These are phyloP conservation scores for Pandion haliaetus DNA, from an alignment of 2,113 vertebrate species.

Conservation along the genomic window DNA sequence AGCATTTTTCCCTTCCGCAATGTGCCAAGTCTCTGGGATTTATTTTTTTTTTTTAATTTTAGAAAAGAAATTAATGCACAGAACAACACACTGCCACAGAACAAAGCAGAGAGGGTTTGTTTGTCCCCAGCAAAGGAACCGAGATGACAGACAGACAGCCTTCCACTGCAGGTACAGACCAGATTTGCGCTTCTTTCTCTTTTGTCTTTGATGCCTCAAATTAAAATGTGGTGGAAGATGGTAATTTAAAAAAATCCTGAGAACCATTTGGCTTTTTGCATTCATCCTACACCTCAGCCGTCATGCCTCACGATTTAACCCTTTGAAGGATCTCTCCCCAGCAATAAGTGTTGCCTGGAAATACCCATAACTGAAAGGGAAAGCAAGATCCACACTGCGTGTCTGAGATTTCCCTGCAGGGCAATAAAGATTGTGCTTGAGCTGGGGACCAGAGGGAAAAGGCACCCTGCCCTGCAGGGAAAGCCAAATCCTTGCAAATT, in stretches of 20 bases:
- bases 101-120: conserved; percentile 20
- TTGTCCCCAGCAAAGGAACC: background rate
- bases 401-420: background rate
- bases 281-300: background rate
- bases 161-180: background rate
- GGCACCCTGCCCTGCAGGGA: background rate
- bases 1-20: background rate
- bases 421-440: background rate
- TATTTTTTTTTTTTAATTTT: background rate
- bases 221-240: background rate
- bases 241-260: conserved; percentile 1
- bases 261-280: background rate
- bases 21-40: background rate
- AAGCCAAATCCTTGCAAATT: background rate
- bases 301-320: background rate
- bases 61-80: background rate
- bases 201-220: conserved; percentile 45
- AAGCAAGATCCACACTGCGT: accelerated
- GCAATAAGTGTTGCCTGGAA: background rate
- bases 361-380: background rate
- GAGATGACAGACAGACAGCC: background rate
- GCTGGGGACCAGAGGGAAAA: background rate
- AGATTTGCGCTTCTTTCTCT: background rate
- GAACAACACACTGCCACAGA: background rate
- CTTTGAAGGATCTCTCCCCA: background rate